Evolutionary conservation across 1,140 invertebrate species (phyloP), one percentile per base, ranked within the genome.

Genomic region (Saccostrea glomerata): DNA sequence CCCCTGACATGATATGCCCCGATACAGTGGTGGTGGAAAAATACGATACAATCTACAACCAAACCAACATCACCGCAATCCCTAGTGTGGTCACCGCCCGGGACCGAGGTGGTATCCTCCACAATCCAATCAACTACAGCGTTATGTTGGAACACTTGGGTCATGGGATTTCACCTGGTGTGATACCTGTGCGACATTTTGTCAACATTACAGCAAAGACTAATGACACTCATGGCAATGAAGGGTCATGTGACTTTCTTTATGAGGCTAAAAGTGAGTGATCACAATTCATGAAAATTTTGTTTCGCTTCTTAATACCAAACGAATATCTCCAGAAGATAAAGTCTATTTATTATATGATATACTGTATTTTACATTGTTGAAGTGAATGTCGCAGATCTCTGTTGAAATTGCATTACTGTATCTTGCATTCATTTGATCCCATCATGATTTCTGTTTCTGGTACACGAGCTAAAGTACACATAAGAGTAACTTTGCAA

Each of bases 251-350:
- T 86, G 63, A 87, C 3, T 92, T 92, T 89, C 82, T 85, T 9
- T 92, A 91, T 83, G 84, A 90, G n/a, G 88, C 89, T 56, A 86
- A 87, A 17, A 90, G 91, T 92, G 88, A 92, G 92, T 87, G 17
- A 47, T 47, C 47, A 47, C 47, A 47, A 9, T 47, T 47, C 47
- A 9, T 47, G 47, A 47, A 47, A 47, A 47, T 47, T 47, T 47
- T 47, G 47, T 47, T 9, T 47, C 47, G 9, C 47, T 7, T 47
- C 47, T 47, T 7, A 47, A 47, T 6, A 47, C 47, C 47, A 47
- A 47, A 47, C 9, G 9, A 47, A 6, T 47, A 47, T 47, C 5
- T 47, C 47, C 5, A 6, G 47, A 47, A 47, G 9, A 47, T 7
- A 47, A 7, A 7, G 47, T 47, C 6, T 47, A 7, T 6, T 9